These are phyloP conservation scores for Globia sparganii DNA, from an alignment of 2,888 invertebrate genomes.

Conservation along the genomic window DNA sequence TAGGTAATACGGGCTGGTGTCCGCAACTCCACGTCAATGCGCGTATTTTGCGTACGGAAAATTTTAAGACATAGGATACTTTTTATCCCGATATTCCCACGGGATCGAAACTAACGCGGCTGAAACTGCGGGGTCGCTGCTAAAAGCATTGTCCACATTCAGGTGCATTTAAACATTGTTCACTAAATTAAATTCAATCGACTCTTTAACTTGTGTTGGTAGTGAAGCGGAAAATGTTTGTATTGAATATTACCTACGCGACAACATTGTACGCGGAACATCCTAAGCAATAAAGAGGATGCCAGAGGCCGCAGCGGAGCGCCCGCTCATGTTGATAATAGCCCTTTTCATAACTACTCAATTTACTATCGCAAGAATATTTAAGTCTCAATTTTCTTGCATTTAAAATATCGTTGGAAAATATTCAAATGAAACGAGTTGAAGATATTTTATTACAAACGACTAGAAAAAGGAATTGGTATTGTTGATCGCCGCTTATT, in stretches of 20 bases:
- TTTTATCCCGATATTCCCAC: too few species aligned
- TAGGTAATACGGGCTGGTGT: too few species aligned
- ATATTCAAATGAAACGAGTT: constrained; percentile 40
- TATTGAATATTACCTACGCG: constrained; percentile 40
- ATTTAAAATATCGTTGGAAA: constrained; percentile 35
- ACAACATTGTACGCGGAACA: constrained; percentile 28
- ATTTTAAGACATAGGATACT: too few species aligned
- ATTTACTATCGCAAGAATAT: constrained; percentile 37
- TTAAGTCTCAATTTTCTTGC: constrained; percentile 33
- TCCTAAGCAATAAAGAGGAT: constrained; percentile 27
- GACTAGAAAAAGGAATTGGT: constrained; percentile 28
- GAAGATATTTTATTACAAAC: constrained; percentile 43
- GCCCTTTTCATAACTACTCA: constrained; percentile 41
- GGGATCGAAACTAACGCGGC: too few species aligned
- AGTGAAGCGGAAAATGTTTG: constrained; percentile 30
- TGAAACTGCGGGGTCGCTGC: too few species aligned
- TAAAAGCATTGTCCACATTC: constrained; percentile 35
- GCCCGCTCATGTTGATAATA: constrained; percentile 35
- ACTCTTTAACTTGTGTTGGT: constrained; percentile 26
- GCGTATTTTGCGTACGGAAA: too few species aligned
- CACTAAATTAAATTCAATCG: constrained; percentile 34
- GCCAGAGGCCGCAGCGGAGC: not conserved
- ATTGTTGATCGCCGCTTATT: constrained; percentile 43
- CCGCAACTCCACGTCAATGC: too few species aligned
- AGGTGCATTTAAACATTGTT: constrained; percentile 33